These are phyloP conservation scores for Tetragonisca angustula DNA, from an alignment of 2,888 invertebrate genomes.

Conservation along the genomic window DNA sequence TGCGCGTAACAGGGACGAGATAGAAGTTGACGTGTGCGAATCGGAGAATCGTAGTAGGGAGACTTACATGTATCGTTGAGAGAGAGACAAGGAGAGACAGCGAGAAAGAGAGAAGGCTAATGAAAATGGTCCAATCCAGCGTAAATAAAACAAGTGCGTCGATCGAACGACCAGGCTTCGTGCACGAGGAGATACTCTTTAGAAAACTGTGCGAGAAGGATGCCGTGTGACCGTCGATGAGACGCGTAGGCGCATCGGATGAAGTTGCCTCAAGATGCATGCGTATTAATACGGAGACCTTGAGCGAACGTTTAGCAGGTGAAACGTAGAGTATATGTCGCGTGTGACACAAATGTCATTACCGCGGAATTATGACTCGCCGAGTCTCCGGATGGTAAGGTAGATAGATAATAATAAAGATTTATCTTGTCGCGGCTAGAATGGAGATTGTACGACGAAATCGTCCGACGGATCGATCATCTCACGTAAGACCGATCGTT, in stretches of 20 bases:
- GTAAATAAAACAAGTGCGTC: constrained; percentile 22
- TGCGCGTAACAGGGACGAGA: constrained; percentile 16
- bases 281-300: constrained; percentile 57
- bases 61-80: constrained; percentile 39
- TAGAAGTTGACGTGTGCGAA: constrained; percentile 18
- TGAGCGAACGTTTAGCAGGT: constrained; percentile 57
- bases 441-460: not conserved
- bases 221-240: constrained; percentile 7
- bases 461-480: not conserved
- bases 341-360: constrained; percentile 72
- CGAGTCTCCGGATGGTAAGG: constrained; percentile 38
- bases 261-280: constrained; percentile 32
- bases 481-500: not conserved
- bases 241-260: constrained; percentile 18
- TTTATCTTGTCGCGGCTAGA: not conserved
- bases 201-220: not conserved
- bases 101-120: constrained; percentile 3
- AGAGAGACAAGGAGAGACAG: constrained; percentile 3
- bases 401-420: constrained; percentile 24
- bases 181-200: not conserved
- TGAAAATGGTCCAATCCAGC: constrained; percentile 33
- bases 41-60: not conserved
- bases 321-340: constrained; percentile 56
- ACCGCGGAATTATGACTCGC: constrained; percentile 72
- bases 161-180: constrained; percentile 1